Conservation (phyloP, 2,888 invertebrate species). For the Smittia sp. region DNA sequence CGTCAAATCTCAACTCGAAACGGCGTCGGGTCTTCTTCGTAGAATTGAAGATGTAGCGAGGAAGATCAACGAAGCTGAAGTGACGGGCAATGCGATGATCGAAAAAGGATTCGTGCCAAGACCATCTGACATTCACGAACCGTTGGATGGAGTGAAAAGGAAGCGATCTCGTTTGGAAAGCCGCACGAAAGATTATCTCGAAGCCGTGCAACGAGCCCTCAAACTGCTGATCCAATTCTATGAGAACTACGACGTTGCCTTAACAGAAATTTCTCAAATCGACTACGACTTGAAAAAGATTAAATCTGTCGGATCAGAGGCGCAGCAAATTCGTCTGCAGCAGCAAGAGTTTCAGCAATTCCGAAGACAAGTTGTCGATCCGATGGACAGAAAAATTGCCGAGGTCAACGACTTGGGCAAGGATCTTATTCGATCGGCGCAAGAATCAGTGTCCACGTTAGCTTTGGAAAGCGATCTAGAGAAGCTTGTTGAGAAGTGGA, state of each 20-base stretch:
- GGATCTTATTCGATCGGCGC: conserved; percentile 82
- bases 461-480: conserved; percentile 86
- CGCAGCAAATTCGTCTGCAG: conserved; percentile 83
- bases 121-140: conserved; percentile 75
- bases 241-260: conserved; percentile 68
- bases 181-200: conserved; percentile 72
- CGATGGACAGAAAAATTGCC: conserved; percentile 76
- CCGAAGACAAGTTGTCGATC: conserved; percentile 73
- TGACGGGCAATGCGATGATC: conserved; percentile 72
- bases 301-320: conserved; percentile 87
- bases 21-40: conserved; percentile 66
- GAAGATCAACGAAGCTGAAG: conserved; percentile 65
- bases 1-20: conserved; percentile 78
- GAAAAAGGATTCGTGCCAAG: conserved; percentile 84
- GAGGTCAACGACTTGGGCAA: conserved; percentile 82
- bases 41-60: conserved; percentile 67
- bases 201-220: conserved; percentile 74
- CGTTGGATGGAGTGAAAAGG: conserved; percentile 71
- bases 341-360: conserved; percentile 88
- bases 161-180: conserved; percentile 79
- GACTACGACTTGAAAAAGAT: conserved; percentile 72
- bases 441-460: conserved; percentile 79
- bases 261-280: conserved; percentile 74
- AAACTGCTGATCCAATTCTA: conserved; percentile 82
- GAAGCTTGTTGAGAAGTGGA: conserved; percentile 89